Evolutionary conservation across 2,797 vertebrate species (phyloP).

Genomic region (Cuculus canorus): DNA sequence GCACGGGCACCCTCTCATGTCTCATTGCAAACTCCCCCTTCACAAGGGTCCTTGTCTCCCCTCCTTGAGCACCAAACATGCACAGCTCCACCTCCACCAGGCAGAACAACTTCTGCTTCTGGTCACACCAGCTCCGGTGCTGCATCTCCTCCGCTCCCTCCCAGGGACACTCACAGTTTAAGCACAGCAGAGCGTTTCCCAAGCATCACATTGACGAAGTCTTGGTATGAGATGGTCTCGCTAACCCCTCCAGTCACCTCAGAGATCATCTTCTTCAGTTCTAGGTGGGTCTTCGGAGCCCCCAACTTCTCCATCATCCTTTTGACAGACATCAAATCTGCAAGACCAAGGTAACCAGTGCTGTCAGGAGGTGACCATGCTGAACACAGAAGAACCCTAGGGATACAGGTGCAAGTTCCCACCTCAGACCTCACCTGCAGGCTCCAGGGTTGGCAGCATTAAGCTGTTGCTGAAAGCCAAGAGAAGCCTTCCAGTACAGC

Average conservation of each 20-base stretch:
- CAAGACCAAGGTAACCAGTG: neutral
- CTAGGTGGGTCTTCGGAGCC: conserved; percentile 93
- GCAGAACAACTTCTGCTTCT: neutral
- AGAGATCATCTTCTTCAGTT: conserved; percentile 96
- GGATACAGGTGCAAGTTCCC: neutral
- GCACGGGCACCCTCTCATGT: neutral
- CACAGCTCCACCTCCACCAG: neutral
- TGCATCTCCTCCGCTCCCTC: neutral
- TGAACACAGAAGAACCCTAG: neutral
- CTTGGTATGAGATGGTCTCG: conserved; percentile 93
- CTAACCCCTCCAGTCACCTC: conserved; percentile 92
- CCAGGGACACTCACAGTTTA: conserved; percentile 88
- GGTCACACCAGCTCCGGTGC: neutral
- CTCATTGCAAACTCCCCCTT: neutral
- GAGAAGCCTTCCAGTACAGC: neutral
- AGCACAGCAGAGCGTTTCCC: conserved; percentile 95
- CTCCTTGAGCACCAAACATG: neutral
- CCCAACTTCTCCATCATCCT: conserved; percentile 99
- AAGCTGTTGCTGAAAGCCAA: neutral
- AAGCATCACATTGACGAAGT: conserved; percentile 98
- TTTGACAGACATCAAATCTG: conserved; percentile 97
- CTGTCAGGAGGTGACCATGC: neutral
- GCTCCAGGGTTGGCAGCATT: neutral
- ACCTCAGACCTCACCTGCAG: neutral
- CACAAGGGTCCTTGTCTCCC: neutral